phyloP scores from a whole-genome alignment of 2,113 vertebrate species.

The Dipodomys ordii region DNA sequence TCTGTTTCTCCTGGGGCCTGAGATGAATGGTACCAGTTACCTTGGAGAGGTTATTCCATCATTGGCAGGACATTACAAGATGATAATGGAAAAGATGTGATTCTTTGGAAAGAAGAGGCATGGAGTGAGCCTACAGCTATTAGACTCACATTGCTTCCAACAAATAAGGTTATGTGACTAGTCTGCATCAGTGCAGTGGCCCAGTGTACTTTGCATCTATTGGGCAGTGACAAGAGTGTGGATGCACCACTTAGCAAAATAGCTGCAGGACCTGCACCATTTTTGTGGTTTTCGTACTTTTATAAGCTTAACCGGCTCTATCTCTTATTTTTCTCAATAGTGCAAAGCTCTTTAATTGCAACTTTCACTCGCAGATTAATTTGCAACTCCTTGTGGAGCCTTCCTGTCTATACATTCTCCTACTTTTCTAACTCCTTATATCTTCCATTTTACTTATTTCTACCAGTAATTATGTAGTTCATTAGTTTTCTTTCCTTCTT shows the following conservation, averaged over 20 bases:
- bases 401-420: neutral
- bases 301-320: neutral
- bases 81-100: neutral
- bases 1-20: neutral
- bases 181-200: neutral
- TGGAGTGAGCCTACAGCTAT: neutral
- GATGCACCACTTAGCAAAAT: neutral
- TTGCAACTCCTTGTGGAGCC: neutral
- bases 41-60: neutral
- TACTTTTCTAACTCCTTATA: neutral
- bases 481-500: neutral
- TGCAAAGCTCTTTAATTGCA: neutral
- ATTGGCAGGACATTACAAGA: neutral
- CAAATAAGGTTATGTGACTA: neutral
- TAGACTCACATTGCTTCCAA: neutral
- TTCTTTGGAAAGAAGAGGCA: neutral
- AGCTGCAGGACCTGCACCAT: neutral
- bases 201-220: neutral
- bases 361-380: neutral
- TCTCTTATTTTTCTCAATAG: neutral
- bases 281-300: slow-evolving; percentile 12
- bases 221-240: neutral
- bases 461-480: neutral
- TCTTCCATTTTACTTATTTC: neutral
- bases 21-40: neutral